phyloP scores from a whole-genome alignment of 2,113 vertebrate genomes.

The Trichechus manatus region DNA sequence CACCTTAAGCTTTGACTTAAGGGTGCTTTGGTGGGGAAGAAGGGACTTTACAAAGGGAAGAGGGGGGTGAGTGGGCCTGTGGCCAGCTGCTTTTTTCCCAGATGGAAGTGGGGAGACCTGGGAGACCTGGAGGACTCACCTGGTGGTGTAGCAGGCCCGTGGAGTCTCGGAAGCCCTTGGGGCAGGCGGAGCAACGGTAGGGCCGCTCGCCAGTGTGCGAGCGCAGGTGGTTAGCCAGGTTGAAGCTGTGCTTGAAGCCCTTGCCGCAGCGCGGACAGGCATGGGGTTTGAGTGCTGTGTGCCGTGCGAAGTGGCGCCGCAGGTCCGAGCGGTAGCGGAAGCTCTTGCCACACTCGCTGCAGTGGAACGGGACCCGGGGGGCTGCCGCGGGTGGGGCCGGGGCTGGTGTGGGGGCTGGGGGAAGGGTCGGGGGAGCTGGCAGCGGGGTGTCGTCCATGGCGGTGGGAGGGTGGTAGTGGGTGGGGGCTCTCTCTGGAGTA shows the following conservation, averaged over 20 bases:
- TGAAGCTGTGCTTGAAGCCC: conserved; percentile 87
- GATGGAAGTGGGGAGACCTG: not conserved
- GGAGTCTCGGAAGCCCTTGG: conserved; percentile 86
- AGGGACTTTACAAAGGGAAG: not conserved
- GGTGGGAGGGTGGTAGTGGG: not conserved
- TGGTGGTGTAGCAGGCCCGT: conserved; percentile 86
- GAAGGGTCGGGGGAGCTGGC: not conserved
- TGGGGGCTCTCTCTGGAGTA: conserved; percentile 64
- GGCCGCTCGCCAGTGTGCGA: conserved; percentile 86
- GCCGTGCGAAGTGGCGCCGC: conserved; percentile 84
- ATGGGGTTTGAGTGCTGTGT: conserved; percentile 85
- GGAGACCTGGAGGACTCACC: conserved; percentile 65
- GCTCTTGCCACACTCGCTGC: conserved; percentile 86
- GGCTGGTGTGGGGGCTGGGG: not conserved
- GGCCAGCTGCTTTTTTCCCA: not conserved
- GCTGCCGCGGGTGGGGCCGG: not conserved
- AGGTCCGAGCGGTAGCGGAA: conserved; percentile 86
- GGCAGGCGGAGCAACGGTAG: conserved; percentile 85
- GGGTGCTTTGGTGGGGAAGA: not conserved
- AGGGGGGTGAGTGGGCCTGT: not conserved
- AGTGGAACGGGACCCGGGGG: conserved; percentile 83
- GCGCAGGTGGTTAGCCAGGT: conserved; percentile 86
- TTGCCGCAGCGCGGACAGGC: conserved; percentile 86
- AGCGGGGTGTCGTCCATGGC: conserved; percentile 73
- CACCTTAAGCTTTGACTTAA: not conserved